Evolutionary conservation across 2,797 vertebrate species (phyloP).

Genomic region (Chromobotia macracanthus): DNA sequence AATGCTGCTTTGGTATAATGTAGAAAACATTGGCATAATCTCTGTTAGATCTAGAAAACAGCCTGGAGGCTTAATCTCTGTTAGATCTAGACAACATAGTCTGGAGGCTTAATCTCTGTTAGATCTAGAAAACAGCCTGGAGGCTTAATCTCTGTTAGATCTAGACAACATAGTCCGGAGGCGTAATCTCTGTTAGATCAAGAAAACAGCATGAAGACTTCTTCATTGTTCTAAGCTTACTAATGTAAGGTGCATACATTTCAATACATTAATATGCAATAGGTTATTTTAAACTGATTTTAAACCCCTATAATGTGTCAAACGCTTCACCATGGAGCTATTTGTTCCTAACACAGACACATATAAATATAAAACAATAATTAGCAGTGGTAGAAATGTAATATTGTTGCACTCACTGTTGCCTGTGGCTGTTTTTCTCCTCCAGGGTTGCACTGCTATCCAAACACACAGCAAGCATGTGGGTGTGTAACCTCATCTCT

Average conservation of each 20-base stretch:
- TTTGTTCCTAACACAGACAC: constrained; percentile 9
- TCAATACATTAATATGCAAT: no score
- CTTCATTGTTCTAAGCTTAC: no score
- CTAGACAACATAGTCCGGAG: no score
- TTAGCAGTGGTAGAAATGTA: constrained; percentile 1
- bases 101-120: background rate
- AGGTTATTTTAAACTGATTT: no score
- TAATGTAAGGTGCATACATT: no score
- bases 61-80: background rate
- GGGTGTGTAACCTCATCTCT: constrained; percentile 72
- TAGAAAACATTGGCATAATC: background rate
- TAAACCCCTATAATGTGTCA: no score
- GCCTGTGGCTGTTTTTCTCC: constrained; percentile 33
- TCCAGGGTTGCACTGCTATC: constrained; percentile 73
- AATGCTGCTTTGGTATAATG: background rate
- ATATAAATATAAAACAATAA: background rate
- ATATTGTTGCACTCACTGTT: constrained; percentile 8
- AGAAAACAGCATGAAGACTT: no score
- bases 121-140: constrained; percentile 1
- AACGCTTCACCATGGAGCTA: background rate
- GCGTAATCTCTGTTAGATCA: no score
- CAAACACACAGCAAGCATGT: constrained; percentile 80
- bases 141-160: background rate
- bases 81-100: background rate
- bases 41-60: background rate